phyloP scores from a whole-genome alignment of 1,140 invertebrate species.

The Catajapyx aquilonaris region DNA sequence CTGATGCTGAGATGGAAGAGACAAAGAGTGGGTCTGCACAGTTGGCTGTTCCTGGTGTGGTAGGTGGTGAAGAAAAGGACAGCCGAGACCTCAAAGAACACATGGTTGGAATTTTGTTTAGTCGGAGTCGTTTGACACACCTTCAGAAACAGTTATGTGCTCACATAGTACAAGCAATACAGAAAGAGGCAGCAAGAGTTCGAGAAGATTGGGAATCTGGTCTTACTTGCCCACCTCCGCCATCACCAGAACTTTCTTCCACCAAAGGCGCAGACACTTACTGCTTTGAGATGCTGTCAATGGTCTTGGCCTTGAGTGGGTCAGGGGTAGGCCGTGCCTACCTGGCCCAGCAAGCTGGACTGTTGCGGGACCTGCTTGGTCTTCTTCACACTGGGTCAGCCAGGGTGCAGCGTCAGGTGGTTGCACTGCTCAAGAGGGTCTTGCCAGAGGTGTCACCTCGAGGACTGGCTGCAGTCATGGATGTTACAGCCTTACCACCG shows the following conservation, averaged over 20 bases:
- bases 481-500: constrained; percentile 43
- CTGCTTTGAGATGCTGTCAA: constrained; percentile 92
- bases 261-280: constrained; percentile 71
- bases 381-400: constrained; percentile 84
- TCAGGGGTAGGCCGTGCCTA: constrained; percentile 74
- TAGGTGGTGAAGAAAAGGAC: constrained; percentile 33
- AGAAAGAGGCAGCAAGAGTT: constrained; percentile 60
- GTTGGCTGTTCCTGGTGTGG: too few relatives aligned
- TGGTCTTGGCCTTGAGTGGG: constrained; percentile 81
- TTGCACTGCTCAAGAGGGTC: constrained; percentile 49
- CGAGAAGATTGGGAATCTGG: constrained; percentile 69
- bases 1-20: too few relatives aligned
- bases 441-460: constrained; percentile 58
- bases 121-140: constrained; percentile 77
- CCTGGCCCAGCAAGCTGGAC: constrained; percentile 63
- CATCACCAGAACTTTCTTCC: constrained; percentile 9
- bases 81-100: constrained; percentile 82
- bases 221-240: constrained; percentile 7
- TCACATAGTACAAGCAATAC: constrained; percentile 42
- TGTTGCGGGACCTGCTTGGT: constrained; percentile 65
- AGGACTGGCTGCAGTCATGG: constrained; percentile 39
- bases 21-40: too few relatives aligned
- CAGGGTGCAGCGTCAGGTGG: constrained; percentile 73
- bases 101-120: constrained; percentile 91
- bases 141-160: constrained; percentile 70